Conservation (phyloP, 1,140 invertebrate genomes). For the Diorhabda sublineata region DNA sequence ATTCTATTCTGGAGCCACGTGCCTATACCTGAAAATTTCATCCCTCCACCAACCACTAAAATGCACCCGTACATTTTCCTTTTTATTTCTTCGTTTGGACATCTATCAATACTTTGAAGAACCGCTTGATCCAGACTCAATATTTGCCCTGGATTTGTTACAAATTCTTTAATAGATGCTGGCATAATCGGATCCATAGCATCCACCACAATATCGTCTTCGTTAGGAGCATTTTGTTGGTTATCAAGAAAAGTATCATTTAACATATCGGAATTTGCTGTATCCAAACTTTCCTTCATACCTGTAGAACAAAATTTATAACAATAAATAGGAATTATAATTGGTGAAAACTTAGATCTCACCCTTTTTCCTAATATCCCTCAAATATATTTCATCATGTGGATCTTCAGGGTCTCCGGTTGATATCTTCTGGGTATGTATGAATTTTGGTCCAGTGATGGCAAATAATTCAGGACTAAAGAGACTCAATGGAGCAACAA, state of each 20-base stretch:
- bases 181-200: conserved; percentile 58
- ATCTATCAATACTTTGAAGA: conserved; percentile 86
- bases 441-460: conserved; percentile 70
- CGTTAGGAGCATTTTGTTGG: conserved; percentile 50
- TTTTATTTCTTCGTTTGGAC: conserved; percentile 83
- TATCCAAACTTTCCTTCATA: conserved; percentile 61
- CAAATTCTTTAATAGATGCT: conserved; percentile 57
- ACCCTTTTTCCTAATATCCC: conserved; percentile 74
- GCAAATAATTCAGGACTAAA: conserved; percentile 87
- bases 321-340: not conserved
- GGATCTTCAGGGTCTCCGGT: conserved; percentile 87
- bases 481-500: conserved; percentile 83
- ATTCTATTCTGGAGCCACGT: conserved; percentile 87
- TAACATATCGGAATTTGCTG: conserved; percentile 42
- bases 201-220: conserved; percentile 79
- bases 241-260: conserved; percentile 45
- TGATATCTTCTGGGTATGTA: conserved; percentile 69
- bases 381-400: conserved; percentile 86
- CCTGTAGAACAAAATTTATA: conserved; percentile 49
- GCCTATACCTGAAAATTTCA: conserved; percentile 81
- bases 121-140: conserved; percentile 87
- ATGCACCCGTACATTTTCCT: conserved; percentile 93
- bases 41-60: conserved; percentile 84
- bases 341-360: not conserved
- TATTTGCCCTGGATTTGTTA: conserved; percentile 70